Evolutionary conservation across 2,797 vertebrate genomes (phyloP).

Genomic region (Synaphobranchus kaupii): DNA sequence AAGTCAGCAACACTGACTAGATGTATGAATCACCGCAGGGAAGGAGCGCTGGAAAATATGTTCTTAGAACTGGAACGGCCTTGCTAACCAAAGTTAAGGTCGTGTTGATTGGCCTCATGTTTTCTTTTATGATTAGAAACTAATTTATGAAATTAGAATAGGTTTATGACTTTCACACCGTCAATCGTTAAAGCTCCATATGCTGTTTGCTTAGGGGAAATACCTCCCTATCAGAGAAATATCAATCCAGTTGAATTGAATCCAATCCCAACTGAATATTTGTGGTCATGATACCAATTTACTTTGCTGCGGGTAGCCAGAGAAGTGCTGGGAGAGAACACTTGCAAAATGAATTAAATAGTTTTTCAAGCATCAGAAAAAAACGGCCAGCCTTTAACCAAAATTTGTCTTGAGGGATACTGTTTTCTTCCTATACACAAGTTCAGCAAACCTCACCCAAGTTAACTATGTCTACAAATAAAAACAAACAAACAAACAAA

Average conservation of each 20-base stretch:
- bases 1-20: conserved; percentile 19
- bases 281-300: not conserved
- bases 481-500: not conserved
- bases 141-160: not conserved
- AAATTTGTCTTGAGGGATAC: not conserved
- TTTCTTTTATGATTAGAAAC: not conserved
- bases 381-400: not conserved
- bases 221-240: not conserved
- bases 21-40: not conserved
- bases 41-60: not conserved
- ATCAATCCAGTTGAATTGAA: not conserved
- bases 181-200: not conserved
- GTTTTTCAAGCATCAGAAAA: not conserved
- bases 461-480: not conserved
- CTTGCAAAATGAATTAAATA: not conserved
- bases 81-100: conserved; percentile 23
- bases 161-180: not conserved
- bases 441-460: not conserved
- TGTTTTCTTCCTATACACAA: not conserved
- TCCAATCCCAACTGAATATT: not conserved
- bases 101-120: conserved; percentile 57
- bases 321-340: not conserved
- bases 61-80: not conserved
- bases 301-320: not conserved
- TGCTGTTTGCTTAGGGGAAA: not conserved